Evolutionary conservation across 2,797 vertebrate species (phyloP), one percentile per base, ranked within the genome.

Genomic region (Knipowitschia caucasica): DNA sequence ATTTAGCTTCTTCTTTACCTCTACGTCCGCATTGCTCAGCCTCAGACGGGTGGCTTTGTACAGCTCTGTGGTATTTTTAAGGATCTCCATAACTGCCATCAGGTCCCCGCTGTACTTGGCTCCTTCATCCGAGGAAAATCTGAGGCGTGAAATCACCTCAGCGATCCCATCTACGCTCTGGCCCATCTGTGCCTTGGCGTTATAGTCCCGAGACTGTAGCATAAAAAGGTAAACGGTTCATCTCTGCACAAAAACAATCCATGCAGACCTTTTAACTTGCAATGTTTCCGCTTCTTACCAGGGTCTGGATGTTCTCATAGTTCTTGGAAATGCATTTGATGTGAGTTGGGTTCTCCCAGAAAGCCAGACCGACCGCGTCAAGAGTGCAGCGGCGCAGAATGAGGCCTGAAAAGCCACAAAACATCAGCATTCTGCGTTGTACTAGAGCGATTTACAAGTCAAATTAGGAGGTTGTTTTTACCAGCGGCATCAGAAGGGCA

Each of bases 81-180:
- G 89, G 73, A 95, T 69, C 0, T 99, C 95, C 29, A 98, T 92
- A 60, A 93, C 89, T 2, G 95, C 93, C 15, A 99, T 58, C 17
- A 99, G 87, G 83, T 99, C 97, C 0, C 97, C 97, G 0, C 95
- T 99, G 89, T 98, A 99, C 77, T 88, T 95, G 44, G 93, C 91
- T 0, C 93, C 93, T 5, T 97, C 92, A 47, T 94, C 92, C 0
- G 95, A 95, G 34, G 92, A 92, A 77, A 93, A 92, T 73, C 93
- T 92, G 5, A 99, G 91, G 7, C 93, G 94, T 53, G 94, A 94
- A 67, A 99, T 92, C 49, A 95, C 93, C 12, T 92, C 93, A 0
- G 95, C 93, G 1, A 98, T 75, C 0, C 94, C 93, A 0, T 97
- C 94, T 5, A 91, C 89, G 0, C 90, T 84, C 65, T 94, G 49